phyloP scores from a whole-genome alignment of 2,797 vertebrate species.

The Tapirus indicus region DNA sequence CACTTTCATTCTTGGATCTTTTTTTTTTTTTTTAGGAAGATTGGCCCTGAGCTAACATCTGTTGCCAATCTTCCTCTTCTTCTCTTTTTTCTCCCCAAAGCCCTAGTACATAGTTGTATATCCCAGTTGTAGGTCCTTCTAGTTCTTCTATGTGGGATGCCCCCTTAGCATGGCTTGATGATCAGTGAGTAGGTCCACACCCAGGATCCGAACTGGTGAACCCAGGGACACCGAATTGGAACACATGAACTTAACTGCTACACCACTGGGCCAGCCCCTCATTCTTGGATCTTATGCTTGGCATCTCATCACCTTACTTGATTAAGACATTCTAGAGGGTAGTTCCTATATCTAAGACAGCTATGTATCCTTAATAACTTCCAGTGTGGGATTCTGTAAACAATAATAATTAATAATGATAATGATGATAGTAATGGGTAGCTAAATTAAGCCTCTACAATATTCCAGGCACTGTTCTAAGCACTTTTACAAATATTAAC shows the following conservation, averaged over 20 bases:
- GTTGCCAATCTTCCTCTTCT: too few species aligned
- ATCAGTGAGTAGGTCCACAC: too few species aligned
- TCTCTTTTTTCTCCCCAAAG: too few species aligned
- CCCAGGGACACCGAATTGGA: too few species aligned
- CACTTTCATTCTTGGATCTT: neutral
- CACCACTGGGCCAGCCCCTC: neutral
- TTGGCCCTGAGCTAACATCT: too few species aligned
- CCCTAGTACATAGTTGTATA: too few species aligned
- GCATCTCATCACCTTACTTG: slow-evolving; percentile 4
- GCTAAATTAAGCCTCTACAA: slow-evolving; percentile 37
- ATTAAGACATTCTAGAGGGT: neutral
- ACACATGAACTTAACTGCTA: too few species aligned
- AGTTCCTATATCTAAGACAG: neutral
- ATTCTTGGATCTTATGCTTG: neutral
- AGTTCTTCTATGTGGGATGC: too few species aligned
- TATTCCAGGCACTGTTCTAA: neutral
- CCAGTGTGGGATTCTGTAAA: neutral
- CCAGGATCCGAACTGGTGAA: too few species aligned
- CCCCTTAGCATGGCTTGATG: too few species aligned
- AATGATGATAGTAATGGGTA: neutral
- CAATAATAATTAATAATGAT: slow-evolving; percentile 10
- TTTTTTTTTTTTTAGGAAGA: too few species aligned
- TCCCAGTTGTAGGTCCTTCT: too few species aligned
- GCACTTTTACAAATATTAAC: slow-evolving; percentile 25
- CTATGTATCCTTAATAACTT: neutral